These are phyloP conservation scores for Drosophila vallismaia DNA, from an alignment of 2,888 invertebrate genomes.

Conservation along the genomic window DNA sequence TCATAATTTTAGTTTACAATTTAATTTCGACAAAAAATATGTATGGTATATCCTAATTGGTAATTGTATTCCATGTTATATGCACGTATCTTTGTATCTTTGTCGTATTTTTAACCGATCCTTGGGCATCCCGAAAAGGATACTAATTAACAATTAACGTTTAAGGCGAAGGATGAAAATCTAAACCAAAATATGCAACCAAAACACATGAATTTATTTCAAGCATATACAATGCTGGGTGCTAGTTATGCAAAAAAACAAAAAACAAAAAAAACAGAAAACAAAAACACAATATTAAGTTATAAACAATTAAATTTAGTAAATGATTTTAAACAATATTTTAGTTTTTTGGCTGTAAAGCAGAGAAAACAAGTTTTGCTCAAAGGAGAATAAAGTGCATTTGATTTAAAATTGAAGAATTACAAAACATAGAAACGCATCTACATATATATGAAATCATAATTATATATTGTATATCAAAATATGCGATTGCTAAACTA, in stretches of 20 bases:
- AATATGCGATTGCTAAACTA: slow-evolving; percentile 25
- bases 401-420: slow-evolving; percentile 48
- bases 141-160: slow-evolving; percentile 18
- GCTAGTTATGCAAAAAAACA: slow-evolving; percentile 67
- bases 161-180: background rate
- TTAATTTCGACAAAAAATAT: no score
- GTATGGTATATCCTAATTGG: background rate
- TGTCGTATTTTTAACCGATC: background rate
- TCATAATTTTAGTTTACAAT: no score
- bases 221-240: slow-evolving; percentile 64
- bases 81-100: background rate
- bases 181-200: slow-evolving; percentile 43
- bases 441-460: slow-evolving; percentile 11
- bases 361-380: slow-evolving; percentile 40
- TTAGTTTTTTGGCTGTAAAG: slow-evolving; percentile 44
- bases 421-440: slow-evolving; percentile 1
- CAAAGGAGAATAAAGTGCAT: slow-evolving; percentile 54
- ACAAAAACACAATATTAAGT: slow-evolving; percentile 14
- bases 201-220: slow-evolving; percentile 69
- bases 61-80: slow-evolving; percentile 1
- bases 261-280: slow-evolving; percentile 15
- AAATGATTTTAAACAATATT: slow-evolving; percentile 2
- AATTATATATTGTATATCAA: slow-evolving; percentile 9
- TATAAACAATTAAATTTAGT: slow-evolving; percentile 36
- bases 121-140: slow-evolving; percentile 4